Evolutionary conservation across 2,888 invertebrate species (phyloP).

Genomic region (Lasioglossum villosulum): DNA sequence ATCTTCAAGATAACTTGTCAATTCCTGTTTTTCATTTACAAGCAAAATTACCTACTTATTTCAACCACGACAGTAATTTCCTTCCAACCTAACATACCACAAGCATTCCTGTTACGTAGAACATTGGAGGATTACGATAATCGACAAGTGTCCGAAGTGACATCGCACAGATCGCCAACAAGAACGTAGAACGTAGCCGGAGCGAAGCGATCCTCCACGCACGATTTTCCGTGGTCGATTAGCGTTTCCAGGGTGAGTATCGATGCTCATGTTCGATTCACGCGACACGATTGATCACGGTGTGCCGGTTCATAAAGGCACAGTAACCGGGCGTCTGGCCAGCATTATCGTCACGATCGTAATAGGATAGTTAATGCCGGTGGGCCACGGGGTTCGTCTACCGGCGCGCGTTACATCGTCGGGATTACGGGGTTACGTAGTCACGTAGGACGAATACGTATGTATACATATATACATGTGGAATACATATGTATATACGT

Average conservation of each 20-base stretch:
- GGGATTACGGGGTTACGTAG: conserved; percentile 22
- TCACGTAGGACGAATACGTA: conserved; percentile 50
- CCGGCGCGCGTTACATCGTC: conserved; percentile 5
- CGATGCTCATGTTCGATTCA: background rate
- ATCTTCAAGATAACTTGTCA: too few relatives aligned
- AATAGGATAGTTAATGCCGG: conserved; percentile 10
- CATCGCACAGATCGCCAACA: background rate
- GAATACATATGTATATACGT: conserved; percentile 9
- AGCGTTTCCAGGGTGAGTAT: conserved; percentile 5
- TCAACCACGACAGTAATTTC: too few relatives aligned
- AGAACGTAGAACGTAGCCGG: background rate
- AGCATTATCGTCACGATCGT: conserved; percentile 13
- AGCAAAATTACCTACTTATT: too few relatives aligned
- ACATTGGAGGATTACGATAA: background rate
- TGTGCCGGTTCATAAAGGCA: conserved; percentile 17
- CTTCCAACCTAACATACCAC: too few relatives aligned
- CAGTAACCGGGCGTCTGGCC: background rate
- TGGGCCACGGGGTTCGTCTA: background rate
- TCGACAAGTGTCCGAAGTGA: background rate
- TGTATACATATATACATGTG: background rate
- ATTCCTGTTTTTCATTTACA: too few relatives aligned
- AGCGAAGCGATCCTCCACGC: background rate
- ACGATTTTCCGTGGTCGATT: conserved; percentile 1
- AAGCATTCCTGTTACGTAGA: background rate
- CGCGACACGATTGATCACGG: conserved; percentile 3